Conservation (phyloP, 2,888 invertebrate genomes). For the Trissolcus brochymenae region DNA sequence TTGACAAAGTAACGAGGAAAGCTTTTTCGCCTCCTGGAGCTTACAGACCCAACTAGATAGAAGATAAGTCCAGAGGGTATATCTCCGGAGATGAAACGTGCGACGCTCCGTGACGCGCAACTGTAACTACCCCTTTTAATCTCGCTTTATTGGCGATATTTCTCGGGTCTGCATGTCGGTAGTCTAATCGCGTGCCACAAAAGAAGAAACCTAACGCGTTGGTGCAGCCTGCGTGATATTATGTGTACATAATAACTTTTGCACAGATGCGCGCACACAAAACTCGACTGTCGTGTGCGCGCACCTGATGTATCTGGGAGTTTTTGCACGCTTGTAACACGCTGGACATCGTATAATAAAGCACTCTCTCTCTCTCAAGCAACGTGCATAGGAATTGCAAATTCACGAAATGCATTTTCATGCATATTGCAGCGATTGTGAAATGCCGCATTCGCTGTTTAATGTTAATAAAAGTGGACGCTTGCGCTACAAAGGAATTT, state of each 20-base stretch:
- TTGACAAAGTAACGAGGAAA: conserved; percentile 15
- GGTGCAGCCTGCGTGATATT: conserved; percentile 4
- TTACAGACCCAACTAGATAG: too few species aligned
- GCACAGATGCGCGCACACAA: too few species aligned
- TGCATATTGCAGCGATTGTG: conserved; percentile 45
- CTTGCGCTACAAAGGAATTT: conserved; percentile 35
- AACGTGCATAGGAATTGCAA: conserved; percentile 36
- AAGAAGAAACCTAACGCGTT: conserved; percentile 42
- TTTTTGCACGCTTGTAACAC: conserved; percentile 17
- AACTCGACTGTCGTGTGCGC: not conserved
- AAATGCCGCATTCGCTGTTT: conserved; percentile 37
- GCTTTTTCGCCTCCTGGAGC: not conserved
- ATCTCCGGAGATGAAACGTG: conserved; percentile 23
- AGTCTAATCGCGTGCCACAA: conserved; percentile 37
- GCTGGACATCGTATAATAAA: conserved; percentile 25
- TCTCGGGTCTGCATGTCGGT: conserved; percentile 20
- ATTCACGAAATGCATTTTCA: conserved; percentile 41
- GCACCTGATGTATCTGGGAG: not conserved
- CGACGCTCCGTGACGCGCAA: conserved; percentile 15
- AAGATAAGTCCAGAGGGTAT: conserved; percentile 37
- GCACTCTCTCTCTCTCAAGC: conserved; percentile 1
- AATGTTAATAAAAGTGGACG: conserved; percentile 42
- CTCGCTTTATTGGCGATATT: conserved; percentile 11
- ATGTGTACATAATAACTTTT: too few species aligned
- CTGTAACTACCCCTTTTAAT: conserved; percentile 19